Evolutionary conservation across 2,797 vertebrate species (phyloP).

Genomic region (Thripadectes ignobilis): DNA sequence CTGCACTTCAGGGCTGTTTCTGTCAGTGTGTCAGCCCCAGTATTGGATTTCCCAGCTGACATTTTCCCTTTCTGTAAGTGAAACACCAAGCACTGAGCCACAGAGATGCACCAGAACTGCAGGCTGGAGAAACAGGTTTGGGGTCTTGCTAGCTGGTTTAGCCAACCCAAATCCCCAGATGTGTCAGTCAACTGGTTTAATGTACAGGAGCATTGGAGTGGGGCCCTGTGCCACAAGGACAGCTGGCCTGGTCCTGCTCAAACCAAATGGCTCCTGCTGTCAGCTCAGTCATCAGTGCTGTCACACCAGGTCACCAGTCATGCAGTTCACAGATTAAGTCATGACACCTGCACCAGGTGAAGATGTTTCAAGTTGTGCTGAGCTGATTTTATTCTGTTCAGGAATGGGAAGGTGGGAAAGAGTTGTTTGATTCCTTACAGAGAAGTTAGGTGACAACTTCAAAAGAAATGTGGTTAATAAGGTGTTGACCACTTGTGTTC

Average conservation of each 20-base stretch:
- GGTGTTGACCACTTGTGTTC: background rate
- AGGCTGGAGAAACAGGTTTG: background rate
- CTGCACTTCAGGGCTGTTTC: slow-evolving; percentile 5
- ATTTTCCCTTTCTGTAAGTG: background rate
- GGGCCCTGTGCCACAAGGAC: background rate
- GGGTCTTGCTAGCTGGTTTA: background rate
- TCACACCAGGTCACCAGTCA: background rate
- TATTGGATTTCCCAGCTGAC: background rate
- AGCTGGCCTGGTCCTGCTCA: background rate
- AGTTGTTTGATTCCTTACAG: background rate
- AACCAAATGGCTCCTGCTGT: background rate
- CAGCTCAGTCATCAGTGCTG: background rate
- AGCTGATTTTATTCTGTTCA: background rate
- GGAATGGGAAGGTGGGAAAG: background rate
- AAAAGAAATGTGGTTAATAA: background rate
- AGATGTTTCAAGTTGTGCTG: background rate
- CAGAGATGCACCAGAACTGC: background rate
- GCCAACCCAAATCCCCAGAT: background rate
- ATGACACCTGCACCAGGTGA: background rate
- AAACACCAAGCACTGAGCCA: slow-evolving; percentile 12
- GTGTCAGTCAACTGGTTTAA: slow-evolving; percentile 23
- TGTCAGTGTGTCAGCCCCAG: background rate
- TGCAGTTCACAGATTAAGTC: background rate
- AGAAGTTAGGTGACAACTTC: background rate
- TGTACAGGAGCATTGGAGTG: background rate